phyloP scores from a whole-genome alignment of 2,888 invertebrate genomes.

The Euproctis similis region DNA sequence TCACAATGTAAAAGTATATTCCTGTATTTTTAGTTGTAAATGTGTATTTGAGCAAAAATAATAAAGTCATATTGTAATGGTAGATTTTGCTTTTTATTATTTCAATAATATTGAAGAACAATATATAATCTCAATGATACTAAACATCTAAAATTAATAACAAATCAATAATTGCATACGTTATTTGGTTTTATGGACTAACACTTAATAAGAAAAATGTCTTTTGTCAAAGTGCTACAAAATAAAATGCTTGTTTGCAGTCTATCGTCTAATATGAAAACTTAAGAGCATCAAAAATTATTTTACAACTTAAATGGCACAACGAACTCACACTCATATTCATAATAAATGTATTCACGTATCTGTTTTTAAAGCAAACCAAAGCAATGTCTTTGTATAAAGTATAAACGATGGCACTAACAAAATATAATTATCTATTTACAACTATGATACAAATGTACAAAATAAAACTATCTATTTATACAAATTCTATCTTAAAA shows the following conservation, averaged over 20 bases:
- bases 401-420: slow-evolving; percentile 51
- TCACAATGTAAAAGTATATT: slow-evolving; percentile 50
- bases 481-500: slow-evolving; percentile 44
- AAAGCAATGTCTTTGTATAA: slow-evolving; percentile 41
- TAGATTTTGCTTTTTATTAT: slow-evolving; percentile 32
- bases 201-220: slow-evolving; percentile 42
- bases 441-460: slow-evolving; percentile 23
- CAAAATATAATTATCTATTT: slow-evolving; percentile 29
- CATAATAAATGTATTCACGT: slow-evolving; percentile 28
- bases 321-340: slow-evolving; percentile 53
- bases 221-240: slow-evolving; percentile 52
- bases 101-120: slow-evolving; percentile 47
- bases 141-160: slow-evolving; percentile 55
- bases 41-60: too few relatives aligned
- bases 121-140: slow-evolving; percentile 30
- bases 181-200: slow-evolving; percentile 63
- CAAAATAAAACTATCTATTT: slow-evolving; percentile 7
- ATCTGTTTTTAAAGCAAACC: slow-evolving; percentile 53
- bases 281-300: slow-evolving; percentile 26
- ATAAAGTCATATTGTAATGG: slow-evolving; percentile 51
- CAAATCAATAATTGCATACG: slow-evolving; percentile 43
- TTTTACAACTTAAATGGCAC: slow-evolving; percentile 51
- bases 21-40: slow-evolving; percentile 57
- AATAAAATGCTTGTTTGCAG: slow-evolving; percentile 45
- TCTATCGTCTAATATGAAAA: slow-evolving; percentile 32